A percentile compares a stretch with the other conserved stretches of the same genome.
These are phyloP conservation scores for Bubo scandiacus DNA, from an alignment of 2,113 vertebrate species.

Conservation along the genomic window DNA sequence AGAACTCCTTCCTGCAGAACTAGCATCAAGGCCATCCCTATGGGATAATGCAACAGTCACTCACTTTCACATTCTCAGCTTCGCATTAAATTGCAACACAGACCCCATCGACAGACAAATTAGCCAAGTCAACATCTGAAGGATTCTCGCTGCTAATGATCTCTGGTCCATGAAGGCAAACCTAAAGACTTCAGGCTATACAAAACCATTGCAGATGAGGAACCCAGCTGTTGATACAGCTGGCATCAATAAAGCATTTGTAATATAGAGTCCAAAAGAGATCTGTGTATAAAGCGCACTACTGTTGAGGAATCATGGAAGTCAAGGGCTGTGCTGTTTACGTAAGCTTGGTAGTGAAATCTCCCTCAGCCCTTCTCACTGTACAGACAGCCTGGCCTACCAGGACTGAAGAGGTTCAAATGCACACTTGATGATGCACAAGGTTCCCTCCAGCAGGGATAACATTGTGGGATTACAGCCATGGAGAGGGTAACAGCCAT, in stretches of 20 bases:
- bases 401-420: slow-evolving; percentile 10
- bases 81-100: background rate
- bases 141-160: slow-evolving; percentile 44
- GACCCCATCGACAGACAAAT: slow-evolving; percentile 45
- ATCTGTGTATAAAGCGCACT: background rate
- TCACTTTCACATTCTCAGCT: background rate
- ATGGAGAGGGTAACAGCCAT: background rate
- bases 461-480: background rate
- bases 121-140: slow-evolving; percentile 52
- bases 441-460: background rate
- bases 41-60: background rate
- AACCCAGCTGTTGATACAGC: slow-evolving; percentile 53
- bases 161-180: slow-evolving; percentile 50
- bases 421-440: background rate
- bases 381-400: background rate
- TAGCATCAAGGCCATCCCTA: background rate
- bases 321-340: slow-evolving; percentile 36
- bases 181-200: slow-evolving; percentile 54
- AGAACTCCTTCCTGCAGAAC: background rate
- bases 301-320: slow-evolving; percentile 20
- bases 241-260: slow-evolving; percentile 49
- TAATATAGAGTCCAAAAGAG: slow-evolving; percentile 15
- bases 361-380: background rate
- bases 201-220: slow-evolving; percentile 35
- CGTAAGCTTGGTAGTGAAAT: background rate